Percentiles rank a stretch among this genome's conserved stretches.
Conservation (phyloP, 2,797 vertebrate species). For the Falco concolor region DNA sequence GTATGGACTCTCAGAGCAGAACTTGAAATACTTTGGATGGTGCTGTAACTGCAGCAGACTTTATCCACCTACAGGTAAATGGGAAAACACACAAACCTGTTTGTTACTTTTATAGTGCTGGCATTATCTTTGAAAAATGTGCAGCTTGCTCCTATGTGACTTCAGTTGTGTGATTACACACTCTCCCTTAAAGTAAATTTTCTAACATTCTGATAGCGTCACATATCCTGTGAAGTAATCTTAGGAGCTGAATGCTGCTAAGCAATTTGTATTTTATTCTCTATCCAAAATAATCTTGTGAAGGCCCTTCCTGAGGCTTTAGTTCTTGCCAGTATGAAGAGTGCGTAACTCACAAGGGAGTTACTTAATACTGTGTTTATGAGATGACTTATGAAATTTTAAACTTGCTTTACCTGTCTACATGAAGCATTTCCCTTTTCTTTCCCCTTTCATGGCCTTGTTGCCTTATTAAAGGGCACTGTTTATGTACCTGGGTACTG, state of each 20-base stretch:
- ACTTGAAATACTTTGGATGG: not conserved
- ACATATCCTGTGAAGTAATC: not conserved
- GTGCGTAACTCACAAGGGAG: conserved; percentile 27
- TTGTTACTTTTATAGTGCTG: not conserved
- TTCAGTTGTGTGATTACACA: not conserved
- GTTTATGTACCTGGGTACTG: not conserved
- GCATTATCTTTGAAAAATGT: not conserved
- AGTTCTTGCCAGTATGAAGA: not conserved
- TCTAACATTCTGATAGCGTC: not conserved
- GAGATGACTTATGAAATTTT: conserved; percentile 27
- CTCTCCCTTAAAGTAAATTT: not conserved
- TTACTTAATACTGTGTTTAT: not conserved
- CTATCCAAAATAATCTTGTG: not conserved
- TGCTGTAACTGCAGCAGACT: not conserved
- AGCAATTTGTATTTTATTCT: not conserved
- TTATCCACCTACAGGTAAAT: not conserved
- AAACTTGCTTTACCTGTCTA: conserved; percentile 32
- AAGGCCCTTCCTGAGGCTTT: not conserved
- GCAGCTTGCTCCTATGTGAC: not conserved
- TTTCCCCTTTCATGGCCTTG: not conserved
- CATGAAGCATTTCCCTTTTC: not conserved
- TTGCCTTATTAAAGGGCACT: not conserved
- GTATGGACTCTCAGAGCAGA: not conserved
- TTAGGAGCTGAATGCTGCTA: not conserved
- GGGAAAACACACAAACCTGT: not conserved